Evolutionary conservation across 1,140 invertebrate species (phyloP).

Genomic region (Aphidius ervi): DNA sequence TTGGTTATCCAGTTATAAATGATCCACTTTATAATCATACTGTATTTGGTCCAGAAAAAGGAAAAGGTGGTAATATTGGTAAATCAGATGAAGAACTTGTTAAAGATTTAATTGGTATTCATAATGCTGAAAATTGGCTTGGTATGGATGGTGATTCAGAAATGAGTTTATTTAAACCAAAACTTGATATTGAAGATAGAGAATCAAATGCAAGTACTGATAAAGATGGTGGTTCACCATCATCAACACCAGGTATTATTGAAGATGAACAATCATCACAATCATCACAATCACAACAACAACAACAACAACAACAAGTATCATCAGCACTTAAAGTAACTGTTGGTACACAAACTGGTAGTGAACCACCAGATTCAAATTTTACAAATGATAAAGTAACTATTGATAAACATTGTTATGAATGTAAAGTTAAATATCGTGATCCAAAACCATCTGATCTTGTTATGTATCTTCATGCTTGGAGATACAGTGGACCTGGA

Average conservation of each 20-base stretch:
- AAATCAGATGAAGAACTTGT: conserved; percentile 90
- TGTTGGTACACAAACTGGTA: conserved; percentile 78
- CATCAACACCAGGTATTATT: conserved; percentile 39
- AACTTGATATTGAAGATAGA: conserved; percentile 62
- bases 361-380: conserved; percentile 63
- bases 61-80: conserved; percentile 86
- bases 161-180: conserved; percentile 70
- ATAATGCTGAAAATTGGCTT: conserved; percentile 90
- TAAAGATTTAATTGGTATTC: conserved; percentile 81
- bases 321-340: conserved; percentile 58
- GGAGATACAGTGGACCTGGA: conserved; percentile 85
- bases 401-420: conserved; percentile 82
- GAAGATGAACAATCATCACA: conserved; percentile 36
- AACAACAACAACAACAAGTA: conserved; percentile 31
- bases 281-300: background rate
- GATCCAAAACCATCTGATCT: conserved; percentile 88
- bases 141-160: conserved; percentile 87
- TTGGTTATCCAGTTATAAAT: conserved; percentile 95
- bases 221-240: conserved; percentile 43
- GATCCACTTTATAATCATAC: conserved; percentile 93
- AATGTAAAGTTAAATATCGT: conserved; percentile 85
- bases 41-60: conserved; percentile 87
- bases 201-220: conserved; percentile 36
- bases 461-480: conserved; percentile 93
- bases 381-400: conserved; percentile 75